Evolutionary conservation across 2,113 vertebrate genomes (phyloP).

Genomic region (Hemicordylus capensis): DNA sequence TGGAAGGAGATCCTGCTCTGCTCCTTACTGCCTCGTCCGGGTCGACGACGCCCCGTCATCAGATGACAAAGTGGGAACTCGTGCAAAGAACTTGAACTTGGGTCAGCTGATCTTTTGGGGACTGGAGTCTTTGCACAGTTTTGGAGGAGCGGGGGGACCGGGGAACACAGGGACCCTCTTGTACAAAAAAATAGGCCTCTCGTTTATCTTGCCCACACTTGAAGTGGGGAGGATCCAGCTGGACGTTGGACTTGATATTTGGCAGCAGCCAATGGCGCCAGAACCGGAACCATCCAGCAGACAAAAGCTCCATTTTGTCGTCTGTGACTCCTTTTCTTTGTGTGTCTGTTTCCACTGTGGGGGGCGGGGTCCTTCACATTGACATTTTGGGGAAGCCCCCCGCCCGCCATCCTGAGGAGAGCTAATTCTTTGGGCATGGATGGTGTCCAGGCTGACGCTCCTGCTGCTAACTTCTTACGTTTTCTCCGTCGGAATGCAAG

Average conservation of each 20-base stretch:
- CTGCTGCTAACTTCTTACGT: constrained; percentile 43
- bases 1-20: background rate
- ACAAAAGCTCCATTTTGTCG: background rate
- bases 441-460: constrained; percentile 62
- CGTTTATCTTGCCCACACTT: constrained; percentile 10
- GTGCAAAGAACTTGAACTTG: background rate
- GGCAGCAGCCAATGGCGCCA: constrained; percentile 27
- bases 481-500: constrained; percentile 58
- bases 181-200: constrained; percentile 22
- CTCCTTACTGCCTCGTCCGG: constrained; percentile 44
- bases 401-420: too few species aligned
- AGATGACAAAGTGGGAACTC: background rate
- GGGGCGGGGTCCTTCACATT: constrained; percentile 48
- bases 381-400: constrained; percentile 42
- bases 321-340: constrained; percentile 25
- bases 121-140: constrained; percentile 22
- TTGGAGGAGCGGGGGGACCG: background rate
- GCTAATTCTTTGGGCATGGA: constrained; percentile 51
- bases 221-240: constrained; percentile 55
- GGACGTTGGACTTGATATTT: constrained; percentile 64
- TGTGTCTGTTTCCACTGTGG: constrained; percentile 34
- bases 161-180: background rate
- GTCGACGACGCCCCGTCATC: constrained; percentile 19
- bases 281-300: background rate
- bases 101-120: background rate